Conservation (phyloP, 1,140 invertebrate genomes). For the Neodiprion fabricii region DNA sequence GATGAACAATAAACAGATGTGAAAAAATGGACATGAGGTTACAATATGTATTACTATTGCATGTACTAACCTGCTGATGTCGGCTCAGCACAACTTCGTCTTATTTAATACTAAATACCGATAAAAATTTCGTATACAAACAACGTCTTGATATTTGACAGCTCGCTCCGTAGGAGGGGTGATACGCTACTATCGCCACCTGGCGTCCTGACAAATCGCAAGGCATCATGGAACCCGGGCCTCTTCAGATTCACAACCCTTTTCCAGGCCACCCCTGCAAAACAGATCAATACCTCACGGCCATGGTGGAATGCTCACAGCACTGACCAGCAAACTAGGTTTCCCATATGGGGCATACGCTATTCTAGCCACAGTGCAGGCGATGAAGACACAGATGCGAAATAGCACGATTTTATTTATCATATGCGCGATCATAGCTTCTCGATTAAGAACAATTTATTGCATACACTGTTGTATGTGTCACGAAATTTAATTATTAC, state of each 20-base stretch:
- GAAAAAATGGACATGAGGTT: background rate
- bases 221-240: constrained; percentile 11
- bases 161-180: constrained; percentile 30
- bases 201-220: constrained; percentile 20
- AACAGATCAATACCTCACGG: background rate
- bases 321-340: background rate
- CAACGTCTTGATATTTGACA: constrained; percentile 48
- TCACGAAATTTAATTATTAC: too few species aligned
- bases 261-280: constrained; percentile 1
- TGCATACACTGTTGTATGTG: too few species aligned
- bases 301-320: background rate
- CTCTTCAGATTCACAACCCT: background rate
- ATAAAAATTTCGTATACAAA: constrained; percentile 50
- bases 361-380: background rate
- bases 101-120: constrained; percentile 23
- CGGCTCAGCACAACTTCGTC: constrained; percentile 17
- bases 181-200: constrained; percentile 26
- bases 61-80: constrained; percentile 34
- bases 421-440: background rate
- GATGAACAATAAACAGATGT: background rate
- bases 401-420: background rate
- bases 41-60: background rate
- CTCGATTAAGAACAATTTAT: too few species aligned
- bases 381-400: background rate
- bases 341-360: background rate